Conservation (phyloP, 2,113 vertebrate genomes). For the Corapipo altera region DNA sequence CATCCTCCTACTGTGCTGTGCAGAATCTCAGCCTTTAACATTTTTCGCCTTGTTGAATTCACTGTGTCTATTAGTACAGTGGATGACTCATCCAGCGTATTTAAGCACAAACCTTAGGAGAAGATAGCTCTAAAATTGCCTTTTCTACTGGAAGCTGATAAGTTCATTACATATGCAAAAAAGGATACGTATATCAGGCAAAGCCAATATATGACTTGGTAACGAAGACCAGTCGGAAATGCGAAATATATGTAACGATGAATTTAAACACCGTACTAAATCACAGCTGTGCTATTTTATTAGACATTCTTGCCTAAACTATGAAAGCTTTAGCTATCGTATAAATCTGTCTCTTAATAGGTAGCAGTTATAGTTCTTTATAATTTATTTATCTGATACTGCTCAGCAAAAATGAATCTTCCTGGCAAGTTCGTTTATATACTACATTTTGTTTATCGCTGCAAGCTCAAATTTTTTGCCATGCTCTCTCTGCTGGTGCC, state of each 20-base stretch:
- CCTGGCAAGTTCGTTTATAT: not conserved
- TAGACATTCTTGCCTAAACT: slow-evolving; percentile 69
- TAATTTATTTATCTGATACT: slow-evolving; percentile 55
- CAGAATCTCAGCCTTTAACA: not conserved
- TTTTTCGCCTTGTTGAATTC: slow-evolving; percentile 21
- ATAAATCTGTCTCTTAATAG: slow-evolving; percentile 74
- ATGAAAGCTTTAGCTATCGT: slow-evolving; percentile 50
- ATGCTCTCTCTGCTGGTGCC: not conserved
- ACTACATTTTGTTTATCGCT: not conserved
- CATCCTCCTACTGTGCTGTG: not conserved
- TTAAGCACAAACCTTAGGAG: slow-evolving; percentile 2
- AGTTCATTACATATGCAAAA: slow-evolving; percentile 51
- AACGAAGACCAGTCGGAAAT: not conserved
- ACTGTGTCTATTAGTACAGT: not conserved
- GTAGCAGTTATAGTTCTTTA: slow-evolving; percentile 61
- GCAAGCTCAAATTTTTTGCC: not conserved
- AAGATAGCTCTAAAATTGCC: slow-evolving; percentile 18
- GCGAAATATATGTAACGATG: slow-evolving; percentile 57
- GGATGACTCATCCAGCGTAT: not conserved
- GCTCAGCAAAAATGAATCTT: slow-evolving; percentile 50
- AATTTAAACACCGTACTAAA: slow-evolving; percentile 67
- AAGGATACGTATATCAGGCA: not conserved
- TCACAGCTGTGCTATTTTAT: slow-evolving; percentile 62
- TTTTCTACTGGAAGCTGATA: slow-evolving; percentile 46
- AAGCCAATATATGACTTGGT: slow-evolving; percentile 19